Percentiles rank a stretch among this genome's conserved stretches.
phyloP scores from a whole-genome alignment of 2,797 vertebrate species.

The Anguilla pacifica region DNA sequence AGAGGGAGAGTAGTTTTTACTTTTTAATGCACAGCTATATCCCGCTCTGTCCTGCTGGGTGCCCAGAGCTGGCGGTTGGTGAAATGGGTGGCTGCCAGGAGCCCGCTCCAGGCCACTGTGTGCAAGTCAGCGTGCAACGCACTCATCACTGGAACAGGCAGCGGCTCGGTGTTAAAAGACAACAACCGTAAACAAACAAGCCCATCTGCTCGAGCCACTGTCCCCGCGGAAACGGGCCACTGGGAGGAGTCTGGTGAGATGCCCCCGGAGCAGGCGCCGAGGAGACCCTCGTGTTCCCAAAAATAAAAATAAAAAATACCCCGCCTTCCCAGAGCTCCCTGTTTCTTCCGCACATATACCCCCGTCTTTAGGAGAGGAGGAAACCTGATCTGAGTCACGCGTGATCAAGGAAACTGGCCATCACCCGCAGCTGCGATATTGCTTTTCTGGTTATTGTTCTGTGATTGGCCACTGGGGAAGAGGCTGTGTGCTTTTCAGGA shows the following conservation, averaged over 20 bases:
- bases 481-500: not conserved
- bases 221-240: slow-evolving; percentile 48
- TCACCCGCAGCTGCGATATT: not conserved
- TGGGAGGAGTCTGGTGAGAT: not conserved
- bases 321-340: not conserved
- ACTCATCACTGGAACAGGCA: slow-evolving; percentile 4
- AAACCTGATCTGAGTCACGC: not conserved
- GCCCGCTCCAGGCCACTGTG: slow-evolving; percentile 37
- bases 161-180: slow-evolving; percentile 56
- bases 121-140: not conserved
- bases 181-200: slow-evolving; percentile 68
- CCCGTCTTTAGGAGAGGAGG: no score
- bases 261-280: not conserved
- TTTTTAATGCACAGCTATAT: not conserved
- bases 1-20: not conserved
- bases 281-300: not conserved
- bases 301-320: not conserved
- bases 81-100: slow-evolving; percentile 40
- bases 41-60: not conserved
- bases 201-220: slow-evolving; percentile 55
- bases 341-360: not conserved
- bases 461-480: not conserved
- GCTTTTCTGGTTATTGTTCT: not conserved
- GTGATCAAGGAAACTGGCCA: not conserved
- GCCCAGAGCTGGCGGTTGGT: slow-evolving; percentile 20